Conservation (phyloP, 2,888 invertebrate genomes). For the Lasioglossum oenotherae region DNA sequence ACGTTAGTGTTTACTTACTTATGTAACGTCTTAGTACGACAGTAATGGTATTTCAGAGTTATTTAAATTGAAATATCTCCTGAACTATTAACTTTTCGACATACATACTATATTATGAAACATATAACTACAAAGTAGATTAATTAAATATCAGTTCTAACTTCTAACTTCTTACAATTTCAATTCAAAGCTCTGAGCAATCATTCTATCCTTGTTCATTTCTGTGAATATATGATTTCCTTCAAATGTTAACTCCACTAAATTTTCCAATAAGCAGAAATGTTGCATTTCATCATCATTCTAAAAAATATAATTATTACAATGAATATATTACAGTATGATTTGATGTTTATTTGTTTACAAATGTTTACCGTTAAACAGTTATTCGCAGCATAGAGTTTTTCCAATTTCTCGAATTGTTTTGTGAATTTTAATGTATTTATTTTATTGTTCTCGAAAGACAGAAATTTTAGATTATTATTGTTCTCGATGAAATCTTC, state of each 20-base stretch:
- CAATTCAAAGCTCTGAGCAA: conserved; percentile 35
- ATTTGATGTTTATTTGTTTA: neutral
- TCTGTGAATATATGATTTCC: conserved; percentile 45
- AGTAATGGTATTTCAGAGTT: too few relatives aligned
- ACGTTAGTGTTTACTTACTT: too few relatives aligned
- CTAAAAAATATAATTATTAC: conserved; percentile 13
- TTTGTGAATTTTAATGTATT: conserved; percentile 60
- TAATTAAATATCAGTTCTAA: conserved; percentile 1
- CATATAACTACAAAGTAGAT: conserved; percentile 1
- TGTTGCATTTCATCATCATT: conserved; percentile 35
- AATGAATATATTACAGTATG: neutral
- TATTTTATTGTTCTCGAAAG: conserved; percentile 70
- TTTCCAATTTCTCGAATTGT: conserved; percentile 57
- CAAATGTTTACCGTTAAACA: conserved; percentile 62
- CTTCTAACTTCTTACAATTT: conserved; percentile 20
- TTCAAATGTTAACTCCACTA: conserved; percentile 52
- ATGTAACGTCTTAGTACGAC: too few relatives aligned
- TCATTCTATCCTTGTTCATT: conserved; percentile 15
- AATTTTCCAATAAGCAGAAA: conserved; percentile 39
- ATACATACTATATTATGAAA: neutral
- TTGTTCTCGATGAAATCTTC: conserved; percentile 53
- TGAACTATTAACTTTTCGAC: too few relatives aligned
- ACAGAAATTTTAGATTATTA: conserved; percentile 60
- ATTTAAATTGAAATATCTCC: too few relatives aligned
- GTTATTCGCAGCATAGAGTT: conserved; percentile 69